Conservation (phyloP, 2,888 invertebrate genomes). For the Eubasilissa splendida region DNA sequence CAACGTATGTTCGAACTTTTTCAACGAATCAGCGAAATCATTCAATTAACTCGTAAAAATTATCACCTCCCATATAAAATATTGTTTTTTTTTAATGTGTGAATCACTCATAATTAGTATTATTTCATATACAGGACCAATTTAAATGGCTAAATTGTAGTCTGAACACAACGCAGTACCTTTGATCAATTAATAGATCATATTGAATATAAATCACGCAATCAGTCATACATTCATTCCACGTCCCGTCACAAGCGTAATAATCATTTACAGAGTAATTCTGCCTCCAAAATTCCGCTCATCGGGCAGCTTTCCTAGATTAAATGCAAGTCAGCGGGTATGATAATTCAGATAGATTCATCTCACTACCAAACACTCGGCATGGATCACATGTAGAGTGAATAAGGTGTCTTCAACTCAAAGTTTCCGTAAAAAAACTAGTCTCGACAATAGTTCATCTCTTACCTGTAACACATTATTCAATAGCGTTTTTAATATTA, state of each 20-base stretch:
- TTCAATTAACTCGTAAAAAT: too few relatives aligned
- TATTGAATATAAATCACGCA: constrained; percentile 4
- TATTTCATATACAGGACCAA: too few relatives aligned
- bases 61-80: too few relatives aligned
- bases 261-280: constrained; percentile 35
- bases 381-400: background rate
- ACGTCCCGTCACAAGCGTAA: constrained; percentile 16
- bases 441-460: too few relatives aligned
- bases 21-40: too few relatives aligned
- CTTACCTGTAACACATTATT: too few relatives aligned
- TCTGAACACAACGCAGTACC: background rate
- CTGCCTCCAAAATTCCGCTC: constrained; percentile 28
- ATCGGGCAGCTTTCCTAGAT: constrained; percentile 40
- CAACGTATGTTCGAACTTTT: too few relatives aligned
- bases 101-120: too few relatives aligned
- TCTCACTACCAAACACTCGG: background rate
- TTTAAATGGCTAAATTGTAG: too few relatives aligned
- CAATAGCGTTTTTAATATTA: too few relatives aligned
- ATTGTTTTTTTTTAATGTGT: too few relatives aligned
- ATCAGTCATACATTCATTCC: background rate
- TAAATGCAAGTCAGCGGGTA: constrained; percentile 50
- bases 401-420: background rate
- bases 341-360: constrained; percentile 40
- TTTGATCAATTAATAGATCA: constrained; percentile 23
- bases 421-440: too few relatives aligned